Evolutionary conservation across 1,140 invertebrate genomes (phyloP), one percentile per base, ranked within the genome.

Genomic region (Drosophila bipectinata): DNA sequence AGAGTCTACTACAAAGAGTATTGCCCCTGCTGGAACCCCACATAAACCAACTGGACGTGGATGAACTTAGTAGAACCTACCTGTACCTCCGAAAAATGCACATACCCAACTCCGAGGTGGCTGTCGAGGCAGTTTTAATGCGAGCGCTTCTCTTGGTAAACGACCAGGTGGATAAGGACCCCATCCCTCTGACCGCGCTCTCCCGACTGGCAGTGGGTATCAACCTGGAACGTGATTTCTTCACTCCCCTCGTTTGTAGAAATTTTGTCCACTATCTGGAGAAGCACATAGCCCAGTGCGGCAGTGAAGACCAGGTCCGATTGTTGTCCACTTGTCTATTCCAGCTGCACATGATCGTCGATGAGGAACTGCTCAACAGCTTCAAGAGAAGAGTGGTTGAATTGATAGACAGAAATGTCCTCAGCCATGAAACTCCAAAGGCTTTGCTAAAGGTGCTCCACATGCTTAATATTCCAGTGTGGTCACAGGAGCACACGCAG

Each of bases 201-300:
- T 92, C 91, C 0, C 83, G 91, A 9, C 73, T 92, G 1, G 51
- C 77, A 4, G 91, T 92, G n/a, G 88, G 59, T 0, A 81, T 91
- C 3, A 90, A 84, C 58, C 21, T 75, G 12, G 79, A 87, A 9
- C 73, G 75, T 14, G 84, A 91, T 8, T 82, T 92, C 21, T 85
- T 90, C 47, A 79, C 78, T 4, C 77, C 79, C 8, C 56, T 91
- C 1, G 71, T 92, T 1, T 79, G 84, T 28, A 56, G 57, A 2
- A 67, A 90, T 44, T 90, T 91, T 48, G 51, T 91, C 21, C 79
- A 77, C 1, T 77, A 78, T 26, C 21, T 92, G 12, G 49, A 73
- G 4, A 10, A 28, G 7, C 79, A 91, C 28, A 59, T 92, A 2
- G 14, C 32, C 7, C 21, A 59, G 1, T 90, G 79, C 49, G n/a